These are phyloP conservation scores for Thalassaphorura encarpata DNA, from an alignment of 1,140 invertebrate species.

Conservation along the genomic window DNA sequence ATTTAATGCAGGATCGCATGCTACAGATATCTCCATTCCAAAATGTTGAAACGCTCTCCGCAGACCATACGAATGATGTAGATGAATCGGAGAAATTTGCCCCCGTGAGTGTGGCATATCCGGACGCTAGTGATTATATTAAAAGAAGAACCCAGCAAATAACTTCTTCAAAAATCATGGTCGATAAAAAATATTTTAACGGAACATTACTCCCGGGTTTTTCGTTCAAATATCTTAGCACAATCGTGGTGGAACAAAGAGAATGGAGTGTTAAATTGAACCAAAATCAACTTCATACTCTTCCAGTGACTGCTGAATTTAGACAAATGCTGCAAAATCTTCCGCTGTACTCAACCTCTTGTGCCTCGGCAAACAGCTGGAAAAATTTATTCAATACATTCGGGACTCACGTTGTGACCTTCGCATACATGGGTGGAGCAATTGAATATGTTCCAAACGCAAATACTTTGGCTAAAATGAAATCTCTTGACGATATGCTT, in stretches of 20 bases:
- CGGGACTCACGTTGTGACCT: neutral
- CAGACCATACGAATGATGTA: neutral
- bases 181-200: neutral
- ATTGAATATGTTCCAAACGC: neutral
- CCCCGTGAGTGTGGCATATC: neutral
- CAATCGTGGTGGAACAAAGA: neutral
- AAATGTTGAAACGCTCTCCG: too few species aligned
- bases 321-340: neutral
- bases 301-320: neutral
- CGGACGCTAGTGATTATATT: neutral
- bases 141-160: neutral
- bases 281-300: neutral
- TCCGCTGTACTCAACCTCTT: neutral
- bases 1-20: too few species aligned
- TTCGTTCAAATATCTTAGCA: neutral
- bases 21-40: too few species aligned
- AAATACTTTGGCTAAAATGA: neutral
- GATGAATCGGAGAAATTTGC: neutral
- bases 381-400: neutral
- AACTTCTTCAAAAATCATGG: neutral
- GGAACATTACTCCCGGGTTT: neutral
- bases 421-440: neutral
- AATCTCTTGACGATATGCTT: neutral
- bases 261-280: neutral
- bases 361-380: neutral